A percentile compares a stretch with the other conserved stretches of the same genome.
Evolutionary conservation across 1,140 invertebrate species (phyloP).

Genomic region (Limonius californicus): DNA sequence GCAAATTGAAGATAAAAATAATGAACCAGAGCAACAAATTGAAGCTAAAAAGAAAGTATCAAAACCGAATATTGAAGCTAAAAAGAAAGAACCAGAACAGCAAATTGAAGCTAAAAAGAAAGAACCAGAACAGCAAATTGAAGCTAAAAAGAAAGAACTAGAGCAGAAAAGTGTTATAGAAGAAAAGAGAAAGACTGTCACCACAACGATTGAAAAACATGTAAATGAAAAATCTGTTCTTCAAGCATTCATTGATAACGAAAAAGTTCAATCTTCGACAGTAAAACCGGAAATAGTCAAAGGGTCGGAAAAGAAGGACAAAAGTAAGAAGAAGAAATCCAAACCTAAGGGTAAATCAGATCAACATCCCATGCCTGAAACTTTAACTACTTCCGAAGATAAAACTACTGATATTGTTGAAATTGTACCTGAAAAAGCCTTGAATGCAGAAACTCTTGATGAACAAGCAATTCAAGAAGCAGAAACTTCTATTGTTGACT

Average conservation of each 20-base stretch:
- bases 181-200: constrained; percentile 17
- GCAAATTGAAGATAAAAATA: constrained; percentile 16
- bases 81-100: too few relatives aligned
- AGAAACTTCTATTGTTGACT: constrained; percentile 15
- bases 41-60: not conserved
- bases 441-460: constrained; percentile 3
- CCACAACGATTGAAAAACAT: constrained; percentile 4
- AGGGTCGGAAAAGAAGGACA: not conserved
- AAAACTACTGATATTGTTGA: not conserved
- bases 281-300: constrained; percentile 1
- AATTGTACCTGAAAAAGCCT: constrained; percentile 6
- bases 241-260: not conserved
- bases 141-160: constrained; percentile 23
- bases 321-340: constrained; percentile 15
- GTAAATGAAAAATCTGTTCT: not conserved
- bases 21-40: not conserved
- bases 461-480: constrained; percentile 24
- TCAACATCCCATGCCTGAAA: not conserved
- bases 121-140: constrained; percentile 6
- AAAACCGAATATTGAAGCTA: not conserved
- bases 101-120: constrained; percentile 13
- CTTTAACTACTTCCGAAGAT: not conserved
- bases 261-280: not conserved
- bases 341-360: constrained; percentile 5
- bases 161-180: constrained; percentile 18